Base-by-base conservation (phyloP, 1,140 invertebrate genomes). In the Ephestia elutella region DNA sequence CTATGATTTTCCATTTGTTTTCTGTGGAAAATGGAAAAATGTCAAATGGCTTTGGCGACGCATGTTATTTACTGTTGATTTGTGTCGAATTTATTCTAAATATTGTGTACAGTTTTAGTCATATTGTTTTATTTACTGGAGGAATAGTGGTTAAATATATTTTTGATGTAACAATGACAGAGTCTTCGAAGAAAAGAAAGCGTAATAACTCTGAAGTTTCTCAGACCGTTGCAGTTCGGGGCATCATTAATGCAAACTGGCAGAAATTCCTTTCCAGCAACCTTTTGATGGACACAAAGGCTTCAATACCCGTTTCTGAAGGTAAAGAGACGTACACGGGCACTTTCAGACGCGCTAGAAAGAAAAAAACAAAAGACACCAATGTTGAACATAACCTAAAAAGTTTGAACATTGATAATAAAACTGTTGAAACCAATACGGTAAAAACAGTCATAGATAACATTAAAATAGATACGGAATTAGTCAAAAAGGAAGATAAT, bases 221-320 rank as follows among this genome's bases (percentile, higher is more conserved):
- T 3, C 54, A 64, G 66, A 76, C 74, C 15, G 62, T 78, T 38
- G 60, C 63, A 10, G 56, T 64, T 51, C 67, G 79, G 30, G 71
- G 76, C 44, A 25, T 66, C 56, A 87, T 89, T 2, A 82, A 86
- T 57, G 82, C 77, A 21, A 90, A 90, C 59, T 90, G 89, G 89
- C 80, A 84, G 57, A 80, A 79, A 57, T 69, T 90, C 35, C 56
- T 90, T 38, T 70, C 78, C 7, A 80, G 71, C 50, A 78, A 64
- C 18, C 35, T 79, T 11, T 65, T 82, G 25, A 78, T 73, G 69
- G 80, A 86, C 5, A 75, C 67, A 19, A 80, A 76, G 56, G 68
- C 63, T 9, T 74, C 78, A 30, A 73, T 75, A 58, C 50, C 66
- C 0, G 20, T 20, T 0, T 55, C 65, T 19, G 59, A 70, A 48